These are phyloP conservation scores for Palythoa grandis DNA, from an alignment of 92 coral and sea anemone species.

Conservation along the genomic window DNA sequence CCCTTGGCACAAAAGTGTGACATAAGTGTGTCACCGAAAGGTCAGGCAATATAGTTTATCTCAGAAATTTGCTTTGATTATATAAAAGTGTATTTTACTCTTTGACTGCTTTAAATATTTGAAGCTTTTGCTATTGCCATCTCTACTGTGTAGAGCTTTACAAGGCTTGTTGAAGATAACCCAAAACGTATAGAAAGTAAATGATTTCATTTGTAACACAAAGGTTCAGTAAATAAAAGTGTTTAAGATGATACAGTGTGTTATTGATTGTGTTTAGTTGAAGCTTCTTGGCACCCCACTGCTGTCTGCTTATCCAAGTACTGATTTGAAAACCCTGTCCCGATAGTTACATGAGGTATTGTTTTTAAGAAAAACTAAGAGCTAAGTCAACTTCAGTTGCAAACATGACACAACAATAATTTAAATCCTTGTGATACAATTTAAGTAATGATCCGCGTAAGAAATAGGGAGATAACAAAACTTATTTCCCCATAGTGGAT, in stretches of 20 bases:
- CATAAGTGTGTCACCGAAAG: background rate
- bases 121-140: slow-evolving; percentile 5
- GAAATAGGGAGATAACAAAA: too few relatives aligned
- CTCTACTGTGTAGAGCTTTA: slow-evolving; percentile 56
- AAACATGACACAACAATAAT: too few relatives aligned
- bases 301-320: too few relatives aligned
- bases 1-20: background rate
- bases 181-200: background rate
- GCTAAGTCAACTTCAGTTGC: too few relatives aligned
- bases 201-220: background rate
- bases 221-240: background rate
- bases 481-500: too few relatives aligned
- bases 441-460: too few relatives aligned
- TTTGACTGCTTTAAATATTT: slow-evolving; percentile 22
- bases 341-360: too few relatives aligned
- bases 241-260: background rate
- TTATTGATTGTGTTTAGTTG: background rate
- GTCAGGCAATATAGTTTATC: background rate
- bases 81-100: background rate
- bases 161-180: background rate
- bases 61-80: background rate
- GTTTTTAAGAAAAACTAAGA: too few relatives aligned
- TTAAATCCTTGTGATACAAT: too few relatives aligned
- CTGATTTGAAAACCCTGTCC: too few relatives aligned
- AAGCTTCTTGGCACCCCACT: too few relatives aligned